Percentiles rank a stretch among this genome's conserved stretches.
These are phyloP conservation scores for Tauraco erythrolophus DNA, from an alignment of 2,113 vertebrate species.

Conservation along the genomic window DNA sequence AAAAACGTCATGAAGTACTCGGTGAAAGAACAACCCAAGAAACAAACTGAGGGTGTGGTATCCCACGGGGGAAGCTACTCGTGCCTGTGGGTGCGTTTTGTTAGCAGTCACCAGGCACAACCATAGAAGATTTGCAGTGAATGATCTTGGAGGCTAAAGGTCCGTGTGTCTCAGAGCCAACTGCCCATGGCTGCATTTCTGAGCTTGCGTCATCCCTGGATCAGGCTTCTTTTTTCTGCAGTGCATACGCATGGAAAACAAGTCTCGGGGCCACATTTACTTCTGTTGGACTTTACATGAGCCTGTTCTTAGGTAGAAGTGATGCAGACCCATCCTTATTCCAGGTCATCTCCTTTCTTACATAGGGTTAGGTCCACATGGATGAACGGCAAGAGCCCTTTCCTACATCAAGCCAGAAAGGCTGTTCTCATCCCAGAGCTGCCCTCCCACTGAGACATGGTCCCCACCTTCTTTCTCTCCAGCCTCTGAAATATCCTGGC, in stretches of 20 bases:
- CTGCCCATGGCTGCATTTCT: neutral
- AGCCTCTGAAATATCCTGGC: neutral
- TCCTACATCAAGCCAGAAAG: neutral
- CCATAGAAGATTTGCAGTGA: neutral
- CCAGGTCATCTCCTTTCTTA: neutral
- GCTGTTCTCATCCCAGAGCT: neutral
- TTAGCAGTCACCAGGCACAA: neutral
- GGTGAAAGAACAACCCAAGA: neutral
- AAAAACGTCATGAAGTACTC: neutral
- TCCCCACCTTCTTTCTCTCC: neutral
- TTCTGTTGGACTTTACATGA: neutral
- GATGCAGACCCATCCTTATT: neutral
- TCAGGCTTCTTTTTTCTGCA: neutral
- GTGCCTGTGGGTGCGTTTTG: neutral
- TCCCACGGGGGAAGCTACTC: neutral
- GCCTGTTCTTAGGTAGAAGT: neutral
- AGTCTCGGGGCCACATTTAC: neutral
- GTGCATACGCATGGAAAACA: neutral
- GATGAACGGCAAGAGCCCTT: neutral
- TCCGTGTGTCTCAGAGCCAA: neutral
- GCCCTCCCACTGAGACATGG: neutral
- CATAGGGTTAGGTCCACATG: accelerated
- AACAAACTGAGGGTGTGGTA: neutral
- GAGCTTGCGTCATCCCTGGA: neutral
- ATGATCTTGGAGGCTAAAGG: neutral